These are phyloP conservation scores for Berghia stephanieae DNA, from an alignment of 1,140 invertebrate genomes.

Conservation along the genomic window DNA sequence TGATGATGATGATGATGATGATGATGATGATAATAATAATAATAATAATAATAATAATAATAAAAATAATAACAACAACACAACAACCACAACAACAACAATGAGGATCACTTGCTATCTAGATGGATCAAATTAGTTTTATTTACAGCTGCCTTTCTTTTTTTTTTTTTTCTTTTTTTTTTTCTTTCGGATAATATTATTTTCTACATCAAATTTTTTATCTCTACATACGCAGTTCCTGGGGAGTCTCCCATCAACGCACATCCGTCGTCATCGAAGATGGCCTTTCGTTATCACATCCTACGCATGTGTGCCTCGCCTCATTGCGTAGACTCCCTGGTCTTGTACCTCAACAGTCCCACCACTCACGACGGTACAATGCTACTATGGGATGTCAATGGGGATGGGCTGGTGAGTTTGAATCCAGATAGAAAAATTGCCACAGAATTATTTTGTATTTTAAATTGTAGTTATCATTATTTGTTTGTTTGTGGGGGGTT, in stretches of 20 bases:
- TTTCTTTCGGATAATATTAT: not conserved
- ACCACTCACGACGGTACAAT: conserved; percentile 67
- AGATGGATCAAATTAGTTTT: too few relatives aligned
- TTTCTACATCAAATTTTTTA: not conserved
- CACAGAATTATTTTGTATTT: not conserved
- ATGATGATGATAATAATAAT: conserved; percentile 3
- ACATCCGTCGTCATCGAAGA: conserved; percentile 69
- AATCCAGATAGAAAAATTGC: not conserved
- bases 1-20: conserved; percentile 2
- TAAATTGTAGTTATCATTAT: not conserved
- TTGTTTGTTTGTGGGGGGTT: not conserved
- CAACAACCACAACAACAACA: too few relatives aligned
- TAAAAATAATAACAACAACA: too few relatives aligned
- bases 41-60: too few relatives aligned
- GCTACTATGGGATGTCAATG: conserved; percentile 70
- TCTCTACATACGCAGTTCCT: conserved; percentile 30
- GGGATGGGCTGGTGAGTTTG: conserved; percentile 68
- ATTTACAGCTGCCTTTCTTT: not conserved
- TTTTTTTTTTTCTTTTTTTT: not conserved
- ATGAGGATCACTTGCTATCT: too few relatives aligned
- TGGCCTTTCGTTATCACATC: conserved; percentile 69
- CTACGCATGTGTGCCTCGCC: conserved; percentile 66
- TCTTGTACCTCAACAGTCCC: conserved; percentile 70
- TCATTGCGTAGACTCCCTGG: conserved; percentile 70
- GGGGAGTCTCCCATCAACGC: conserved; percentile 52